Percentiles rank a stretch among this genome's conserved stretches.
phyloP scores from a whole-genome alignment of 2,888 invertebrate species.

The Cecidostiba fungosa region DNA sequence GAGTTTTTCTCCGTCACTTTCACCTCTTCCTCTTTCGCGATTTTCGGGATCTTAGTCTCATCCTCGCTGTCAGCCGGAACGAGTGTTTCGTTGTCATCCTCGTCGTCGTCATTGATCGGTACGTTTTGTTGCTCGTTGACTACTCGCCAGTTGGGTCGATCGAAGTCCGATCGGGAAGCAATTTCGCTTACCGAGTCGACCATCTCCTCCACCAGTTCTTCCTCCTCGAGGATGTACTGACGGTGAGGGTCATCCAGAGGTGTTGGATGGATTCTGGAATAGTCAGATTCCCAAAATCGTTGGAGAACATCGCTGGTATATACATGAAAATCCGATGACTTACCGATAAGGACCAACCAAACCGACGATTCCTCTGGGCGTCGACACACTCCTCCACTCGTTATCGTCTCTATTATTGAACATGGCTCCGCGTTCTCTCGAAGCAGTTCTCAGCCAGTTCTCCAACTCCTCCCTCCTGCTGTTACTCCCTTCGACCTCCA shows the following conservation, averaged over 20 bases:
- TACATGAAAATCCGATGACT: conserved; percentile 28
- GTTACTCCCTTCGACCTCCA: not conserved
- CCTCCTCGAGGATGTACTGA: conserved; percentile 73
- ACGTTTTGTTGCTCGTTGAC: conserved; percentile 67
- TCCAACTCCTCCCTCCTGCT: conserved; percentile 69
- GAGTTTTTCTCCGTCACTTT: conserved; percentile 21
- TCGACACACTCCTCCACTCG: conserved; percentile 52
- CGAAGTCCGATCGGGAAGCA: conserved; percentile 59
- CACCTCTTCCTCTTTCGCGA: conserved; percentile 34
- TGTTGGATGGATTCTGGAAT: conserved; percentile 40
- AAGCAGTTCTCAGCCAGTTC: conserved; percentile 71
- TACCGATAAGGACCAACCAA: conserved; percentile 75
- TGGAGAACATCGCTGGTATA: not conserved
- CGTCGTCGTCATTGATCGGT: not conserved
- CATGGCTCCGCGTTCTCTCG: conserved; percentile 46
- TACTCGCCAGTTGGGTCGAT: conserved; percentile 73
- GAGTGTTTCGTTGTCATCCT: conserved; percentile 66
- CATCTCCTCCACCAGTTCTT: conserved; percentile 70
- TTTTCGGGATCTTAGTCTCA: not conserved
- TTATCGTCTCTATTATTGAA: conserved; percentile 45
- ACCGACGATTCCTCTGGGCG: conserved; percentile 74
- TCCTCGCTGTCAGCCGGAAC: conserved; percentile 63
- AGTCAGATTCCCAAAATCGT: not conserved
- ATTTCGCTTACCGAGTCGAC: conserved; percentile 66
- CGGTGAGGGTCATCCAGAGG: conserved; percentile 42